Base-by-base conservation (phyloP, 2,888 invertebrate genomes). In the Chesias legatella region DNA sequence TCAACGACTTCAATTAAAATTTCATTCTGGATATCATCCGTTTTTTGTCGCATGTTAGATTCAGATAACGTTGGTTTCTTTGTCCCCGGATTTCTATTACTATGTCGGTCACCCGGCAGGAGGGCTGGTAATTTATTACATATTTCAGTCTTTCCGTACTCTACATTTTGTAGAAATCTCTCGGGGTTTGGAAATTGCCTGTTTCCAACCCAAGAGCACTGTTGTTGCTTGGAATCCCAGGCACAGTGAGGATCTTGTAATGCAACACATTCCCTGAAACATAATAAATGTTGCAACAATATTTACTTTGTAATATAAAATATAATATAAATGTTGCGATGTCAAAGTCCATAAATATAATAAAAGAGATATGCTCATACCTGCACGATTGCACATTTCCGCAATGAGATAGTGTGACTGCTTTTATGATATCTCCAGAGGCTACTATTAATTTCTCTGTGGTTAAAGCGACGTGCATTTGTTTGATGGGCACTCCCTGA, bases 181-280 rank as follows among this genome's bases (percentile, higher is more conserved):
- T 91, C 91, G 27, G 91, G 90, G 67, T 90, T 90, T 59, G 90
- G 90, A 69, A 90, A 90, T 60, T 90, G 85, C 67, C 90, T 73
- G 60, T 88, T 86, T 53, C 88, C 86, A 34, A 89, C 88, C 84
- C 88, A 88, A 53, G 85, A 76, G 65, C 91, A 91, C 59, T 90
- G 89, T 58, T 90, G 91, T 53, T 89, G 89, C 50, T 90, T 91
- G 4, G 92, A 91, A 73, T 97, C 95, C 98, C 98, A 99, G 10
- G 97, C 97, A 80, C 99, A 99, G 75, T 98, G 97, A 0, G 99
- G 99, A 88, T 99, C 99, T 88, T 98, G 97, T 44, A 98, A 89
- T 21, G 92, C 92, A 2, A 99, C 93, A 78, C 99, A 99, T 58
- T 94, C 93, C 51, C 94, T 92, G 85, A 86, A 94, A 80, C 79